Conservation (phyloP, 2,113 vertebrate species). For the Brachypteracias leptosomus region DNA sequence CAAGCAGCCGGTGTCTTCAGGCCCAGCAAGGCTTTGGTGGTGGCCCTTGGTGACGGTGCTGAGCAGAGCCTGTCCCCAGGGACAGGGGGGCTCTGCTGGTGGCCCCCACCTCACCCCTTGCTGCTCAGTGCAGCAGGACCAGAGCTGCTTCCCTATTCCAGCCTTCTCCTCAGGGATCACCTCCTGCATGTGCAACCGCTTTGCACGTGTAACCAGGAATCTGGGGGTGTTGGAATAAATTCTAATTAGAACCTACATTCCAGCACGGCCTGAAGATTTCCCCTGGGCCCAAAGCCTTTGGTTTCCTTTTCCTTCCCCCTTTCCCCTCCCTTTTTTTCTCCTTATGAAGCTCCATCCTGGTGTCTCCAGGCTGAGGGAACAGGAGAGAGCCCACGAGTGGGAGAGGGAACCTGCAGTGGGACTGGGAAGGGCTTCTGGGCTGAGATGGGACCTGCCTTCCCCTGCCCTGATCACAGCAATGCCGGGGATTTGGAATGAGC, state of each 20-base stretch:
- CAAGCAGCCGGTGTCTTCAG: neutral
- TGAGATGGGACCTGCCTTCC: conserved; percentile 2
- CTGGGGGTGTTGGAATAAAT: conserved; percentile 23
- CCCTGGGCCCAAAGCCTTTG: neutral
- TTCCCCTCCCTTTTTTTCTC: neutral
- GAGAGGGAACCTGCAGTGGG: neutral
- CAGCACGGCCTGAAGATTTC: conserved; percentile 51
- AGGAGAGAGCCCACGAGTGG: neutral
- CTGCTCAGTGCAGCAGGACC: neutral
- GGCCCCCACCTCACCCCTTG: neutral
- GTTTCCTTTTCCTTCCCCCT: neutral
- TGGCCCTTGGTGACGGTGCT: fast-evolving
- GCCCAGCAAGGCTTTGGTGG: fast-evolving
- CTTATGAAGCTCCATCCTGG: neutral
- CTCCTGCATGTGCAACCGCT: neutral
- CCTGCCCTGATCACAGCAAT: conserved; percentile 54
- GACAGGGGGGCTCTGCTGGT: neutral
- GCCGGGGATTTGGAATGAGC: conserved; percentile 58
- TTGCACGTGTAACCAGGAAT: neutral
- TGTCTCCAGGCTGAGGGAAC: conserved; percentile 11
- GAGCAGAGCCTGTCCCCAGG: neutral
- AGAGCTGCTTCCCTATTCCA: neutral
- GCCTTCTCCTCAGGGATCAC: neutral
- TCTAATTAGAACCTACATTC: conserved; percentile 61
- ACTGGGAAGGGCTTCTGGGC: neutral